Evolutionary conservation across 2,797 vertebrate genomes (phyloP), one percentile per base, ranked within the genome.

Genomic region (Ataeniobius toweri): DNA sequence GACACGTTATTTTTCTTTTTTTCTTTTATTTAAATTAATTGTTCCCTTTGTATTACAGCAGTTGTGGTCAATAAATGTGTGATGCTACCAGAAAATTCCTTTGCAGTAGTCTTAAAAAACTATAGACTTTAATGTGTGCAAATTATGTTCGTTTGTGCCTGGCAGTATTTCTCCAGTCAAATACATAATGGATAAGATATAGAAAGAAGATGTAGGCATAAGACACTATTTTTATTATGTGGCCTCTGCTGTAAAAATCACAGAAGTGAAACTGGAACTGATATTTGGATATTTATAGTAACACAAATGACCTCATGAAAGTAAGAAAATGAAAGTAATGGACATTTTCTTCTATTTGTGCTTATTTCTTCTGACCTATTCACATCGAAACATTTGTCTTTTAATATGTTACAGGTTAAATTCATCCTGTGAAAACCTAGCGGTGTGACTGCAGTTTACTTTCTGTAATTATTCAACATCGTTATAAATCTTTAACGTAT

Each of bases 271-370:
- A 59, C 28, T 44, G 24, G 46, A 1, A 8, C 13, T 71, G 59
- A 70, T 73, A 48, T 61, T 39, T 48, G 36, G 77, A 3, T 77
- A 80, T 69, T 80, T 78, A 76, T 76, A 78, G 81, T 58, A 68
- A 24, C 53, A 31, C 16, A 2, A 5, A 48, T 22, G 14, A 73
- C 86, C 67, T 78, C 77, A 83, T 58, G 4, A 67, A 31, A 31
- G 31, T 31, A 31, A 31, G 31, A 31, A 31, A 39, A 46, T n/a
- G 48, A 53, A 74, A 8, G 71, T 76, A 71, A 77, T 2, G 65
- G 5, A 71, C 41, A 41, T 81, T 73, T 55, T 22, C 70, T 85
- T 83, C 80, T 81, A 67, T 24, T 6, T 41, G 16, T 10, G 44
- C 10, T 7, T 73, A 8, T 53, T 53, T 4, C 14, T 70, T 26